phyloP scores from a whole-genome alignment of 2,888 invertebrate species.

The Drosophila melanocephala region DNA sequence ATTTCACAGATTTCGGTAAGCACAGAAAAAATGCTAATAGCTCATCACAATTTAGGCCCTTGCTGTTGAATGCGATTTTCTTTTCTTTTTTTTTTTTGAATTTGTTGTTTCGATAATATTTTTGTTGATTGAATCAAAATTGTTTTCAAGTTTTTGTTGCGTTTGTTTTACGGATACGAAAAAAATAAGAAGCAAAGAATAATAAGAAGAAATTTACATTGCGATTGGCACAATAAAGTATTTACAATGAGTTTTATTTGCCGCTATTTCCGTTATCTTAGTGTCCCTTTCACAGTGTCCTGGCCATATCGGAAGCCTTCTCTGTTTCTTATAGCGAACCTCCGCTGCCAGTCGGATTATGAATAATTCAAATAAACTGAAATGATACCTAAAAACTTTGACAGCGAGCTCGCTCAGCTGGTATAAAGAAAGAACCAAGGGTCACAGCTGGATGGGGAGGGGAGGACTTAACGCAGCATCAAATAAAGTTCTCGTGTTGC shows the following conservation, averaged over 20 bases:
- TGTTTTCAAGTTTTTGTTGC: conserved; percentile 33
- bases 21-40: conserved; percentile 1
- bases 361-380: conserved; percentile 81
- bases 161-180: conserved; percentile 29
- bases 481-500: conserved; percentile 63
- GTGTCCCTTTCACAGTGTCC: conserved; percentile 49
- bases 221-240: conserved; percentile 31
- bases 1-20: neutral
- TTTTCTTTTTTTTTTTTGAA: neutral
- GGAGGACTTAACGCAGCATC: conserved; percentile 58
- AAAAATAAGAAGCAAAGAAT: neutral
- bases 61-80: neutral
- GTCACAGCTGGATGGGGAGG: conserved; percentile 21
- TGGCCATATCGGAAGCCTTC: conserved; percentile 35
- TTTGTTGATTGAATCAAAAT: conserved; percentile 69
- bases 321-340: conserved; percentile 62
- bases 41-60: neutral
- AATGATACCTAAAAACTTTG: conserved; percentile 81
- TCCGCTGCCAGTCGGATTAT: conserved; percentile 69
- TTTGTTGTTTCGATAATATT: conserved; percentile 41
- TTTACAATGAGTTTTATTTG: conserved; percentile 71
- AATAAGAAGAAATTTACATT: conserved; percentile 44
- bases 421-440: conserved; percentile 29
- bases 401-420: conserved; percentile 53
- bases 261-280: conserved; percentile 70